phyloP scores from a whole-genome alignment of 64 coral and sea anemone genomes.

The Catalaphyllia jardinei region DNA sequence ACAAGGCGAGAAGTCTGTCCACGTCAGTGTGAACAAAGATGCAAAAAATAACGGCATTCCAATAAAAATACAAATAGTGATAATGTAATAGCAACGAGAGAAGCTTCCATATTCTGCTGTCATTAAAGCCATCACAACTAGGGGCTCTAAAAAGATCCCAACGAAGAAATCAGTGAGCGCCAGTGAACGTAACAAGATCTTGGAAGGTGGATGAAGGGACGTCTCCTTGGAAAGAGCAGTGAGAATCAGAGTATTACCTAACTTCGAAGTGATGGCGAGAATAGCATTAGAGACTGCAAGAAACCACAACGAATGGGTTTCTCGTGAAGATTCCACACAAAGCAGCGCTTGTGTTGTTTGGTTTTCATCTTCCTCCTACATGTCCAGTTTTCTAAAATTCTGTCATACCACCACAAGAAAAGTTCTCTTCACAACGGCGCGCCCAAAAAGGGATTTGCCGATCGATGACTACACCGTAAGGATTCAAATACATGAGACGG shows the following conservation, averaged over 20 bases:
- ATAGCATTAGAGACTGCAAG: neutral
- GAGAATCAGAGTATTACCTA: neutral
- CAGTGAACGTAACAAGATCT: neutral
- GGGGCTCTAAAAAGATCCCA: neutral
- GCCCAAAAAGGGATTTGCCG: too few species aligned
- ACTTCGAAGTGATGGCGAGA: neutral
- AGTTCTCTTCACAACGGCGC: too few species aligned
- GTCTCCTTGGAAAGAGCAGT: neutral
- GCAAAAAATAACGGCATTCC: neutral
- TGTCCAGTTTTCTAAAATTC: too few species aligned
- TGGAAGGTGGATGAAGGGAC: constrained; percentile 3
- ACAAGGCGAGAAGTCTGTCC: neutral
- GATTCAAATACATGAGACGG: too few species aligned
- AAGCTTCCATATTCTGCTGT: neutral
- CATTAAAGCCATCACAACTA: neutral
- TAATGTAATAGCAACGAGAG: neutral
- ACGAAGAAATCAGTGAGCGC: neutral
- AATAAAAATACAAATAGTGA: neutral
- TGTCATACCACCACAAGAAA: too few species aligned
- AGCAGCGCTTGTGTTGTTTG: too few species aligned
- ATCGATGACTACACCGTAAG: too few species aligned
- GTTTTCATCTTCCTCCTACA: too few species aligned
- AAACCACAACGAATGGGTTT: neutral
- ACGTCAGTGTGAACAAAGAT: neutral
- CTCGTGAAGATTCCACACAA: too few species aligned